A percentile compares a stretch with the other conserved stretches of the same genome.
Evolutionary conservation across 2,888 invertebrate species (phyloP).

Genomic region (Busseola fusca): DNA sequence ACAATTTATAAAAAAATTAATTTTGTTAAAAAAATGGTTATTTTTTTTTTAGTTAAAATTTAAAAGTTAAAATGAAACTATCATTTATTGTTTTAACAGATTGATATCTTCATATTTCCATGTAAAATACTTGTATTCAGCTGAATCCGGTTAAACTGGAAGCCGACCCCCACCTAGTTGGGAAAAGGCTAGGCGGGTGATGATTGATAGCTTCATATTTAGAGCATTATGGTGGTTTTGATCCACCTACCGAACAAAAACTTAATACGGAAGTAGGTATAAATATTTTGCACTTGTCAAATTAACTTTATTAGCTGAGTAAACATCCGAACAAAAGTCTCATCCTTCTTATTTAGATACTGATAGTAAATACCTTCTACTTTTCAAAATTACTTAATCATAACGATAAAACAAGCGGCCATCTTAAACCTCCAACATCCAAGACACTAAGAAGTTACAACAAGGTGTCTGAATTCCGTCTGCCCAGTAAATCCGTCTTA

Average conservation of each 20-base stretch:
- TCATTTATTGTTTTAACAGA: too few relatives aligned
- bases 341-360: neutral
- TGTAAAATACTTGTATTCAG: too few relatives aligned
- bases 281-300: neutral
- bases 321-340: neutral
- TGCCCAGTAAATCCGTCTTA: constrained; percentile 46
- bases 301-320: neutral
- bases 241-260: neutral
- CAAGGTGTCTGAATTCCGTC: constrained; percentile 53
- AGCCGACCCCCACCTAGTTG: too few relatives aligned
- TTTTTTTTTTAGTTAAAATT: too few relatives aligned
- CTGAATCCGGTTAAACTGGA: too few relatives aligned
- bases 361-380: neutral
- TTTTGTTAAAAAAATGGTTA: too few relatives aligned
- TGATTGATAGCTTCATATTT: too few relatives aligned
- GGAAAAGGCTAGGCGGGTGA: too few relatives aligned
- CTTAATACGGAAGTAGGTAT: neutral
- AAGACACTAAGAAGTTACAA: constrained; percentile 31
- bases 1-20: too few relatives aligned
- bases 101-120: too few relatives aligned
- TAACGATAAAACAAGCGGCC: neutral
- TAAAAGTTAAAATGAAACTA: too few relatives aligned
- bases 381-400: neutral
- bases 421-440: constrained; percentile 2
- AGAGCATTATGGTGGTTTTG: neutral